Base-by-base conservation (phyloP, 2,888 invertebrate genomes). In the Hypselothyrea guttata region DNA sequence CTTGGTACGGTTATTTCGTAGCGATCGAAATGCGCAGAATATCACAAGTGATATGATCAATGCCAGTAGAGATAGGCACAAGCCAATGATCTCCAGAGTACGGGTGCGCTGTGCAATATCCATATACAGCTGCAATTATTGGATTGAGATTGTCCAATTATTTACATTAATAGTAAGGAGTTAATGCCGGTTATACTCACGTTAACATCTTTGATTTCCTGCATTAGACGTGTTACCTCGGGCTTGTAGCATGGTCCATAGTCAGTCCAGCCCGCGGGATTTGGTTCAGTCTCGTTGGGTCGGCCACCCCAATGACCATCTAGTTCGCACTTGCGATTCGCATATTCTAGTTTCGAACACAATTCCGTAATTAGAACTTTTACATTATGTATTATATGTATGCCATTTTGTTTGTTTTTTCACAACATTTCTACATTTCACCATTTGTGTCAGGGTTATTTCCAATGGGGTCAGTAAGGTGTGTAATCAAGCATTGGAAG, bases 1-100 rank as follows among this genome's bases (percentile, higher is more conserved):
- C 76, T 94, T 92, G 0, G 96, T 97, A 44, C 97, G 92, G 83
- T 94, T 94, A 87, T 97, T 97, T 57, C 94, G 92, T 41, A 97
- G 89, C 41, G 94, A 93, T 84, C 96, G 93, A 90, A 95, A 97
- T 75, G 93, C 92, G 73, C 93, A 93, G 89, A 97, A 97, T 72
- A 98, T 96, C 46, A 93, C 90, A 41, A 98, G 91, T 0, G 97
- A 96, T 13, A 95, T 88, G 9, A 94, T 87, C 22, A 97, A 90
- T 0, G 95, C 93, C 9, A 95, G 87, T 4, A 97, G 91, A 0
- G 98, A 98, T 7, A 95, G 87, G 52, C 93, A 94, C 35, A 97
- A 92, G 1, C 98, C 98, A 95, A 94, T 92, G 65, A 94, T 93
- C 90, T 98, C 98, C 88, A 98, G 89, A 9, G 92, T 92, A 48